Evolutionary conservation across 2,797 vertebrate species (phyloP), one percentile per base, ranked within the genome.

Genomic region (Crenichthys baileyi): DNA sequence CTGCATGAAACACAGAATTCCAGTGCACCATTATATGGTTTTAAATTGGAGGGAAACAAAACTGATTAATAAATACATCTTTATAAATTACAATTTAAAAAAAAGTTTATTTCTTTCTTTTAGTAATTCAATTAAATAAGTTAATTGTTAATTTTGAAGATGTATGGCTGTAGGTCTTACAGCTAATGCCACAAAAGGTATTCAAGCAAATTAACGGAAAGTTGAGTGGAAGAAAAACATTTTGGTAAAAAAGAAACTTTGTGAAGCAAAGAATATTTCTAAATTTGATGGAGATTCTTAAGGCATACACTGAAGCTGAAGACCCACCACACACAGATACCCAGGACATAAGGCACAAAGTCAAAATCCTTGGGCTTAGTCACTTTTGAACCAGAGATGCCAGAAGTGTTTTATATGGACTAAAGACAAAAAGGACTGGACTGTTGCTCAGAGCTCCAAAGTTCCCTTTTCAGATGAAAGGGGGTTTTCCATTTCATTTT

Each of bases 61-160:
- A 76, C 70, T 77, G 82, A 90, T 84, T 78, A 82, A 85, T 90
- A 90, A 87, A 70, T 87, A 83, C 11, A 56, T 24, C 22, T n/a
- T n/a, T 24, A n/a, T 56, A 56, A 56, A 56, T 9, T 11, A 56
- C 22, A 7, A 56, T n/a, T 55, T 2, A 55, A 11, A 8, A n/a
- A n/a, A n/a, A 56, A n/a, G n/a, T n/a, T 1, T 3, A 24, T 56
- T n/a, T 56, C 29, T 26, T n/a, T 56, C 29, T 26, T 50, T 50
- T 12, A 50, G 48, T 50, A 13, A 16, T 50, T 1, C 13, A 50
- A 50, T 13, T 13, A 13, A 50, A 50, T 13, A 50, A 50, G 12
- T 11, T 36, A 36, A 36, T 36, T 36, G 36, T 36, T 36, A 36
- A 36, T 36, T 36, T 36, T 36, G 36, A 36, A 36, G 36, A 36